A percentile compares a stretch with the other conserved stretches of the same genome.
phyloP scores from a whole-genome alignment of 2,113 vertebrate genomes.

The Herpailurus yagouaroundi region DNA sequence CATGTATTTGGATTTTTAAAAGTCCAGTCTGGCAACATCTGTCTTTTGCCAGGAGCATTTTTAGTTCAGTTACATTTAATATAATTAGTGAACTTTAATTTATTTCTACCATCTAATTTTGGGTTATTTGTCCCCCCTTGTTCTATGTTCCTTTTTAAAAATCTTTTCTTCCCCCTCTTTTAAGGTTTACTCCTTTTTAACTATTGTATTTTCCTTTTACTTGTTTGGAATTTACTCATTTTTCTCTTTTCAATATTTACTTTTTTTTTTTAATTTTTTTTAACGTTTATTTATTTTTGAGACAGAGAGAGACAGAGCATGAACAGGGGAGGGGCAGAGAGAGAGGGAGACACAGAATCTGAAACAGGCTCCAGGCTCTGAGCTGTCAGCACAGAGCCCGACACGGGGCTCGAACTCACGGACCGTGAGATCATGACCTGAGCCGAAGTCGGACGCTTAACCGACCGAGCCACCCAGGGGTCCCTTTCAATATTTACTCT shows the following conservation, averaged over 20 bases:
- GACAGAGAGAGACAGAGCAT: no score
- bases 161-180: not conserved
- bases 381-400: no score
- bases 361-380: no score
- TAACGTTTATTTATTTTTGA: no score
- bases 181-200: conserved; percentile 15
- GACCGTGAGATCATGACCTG: no score
- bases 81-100: not conserved
- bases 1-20: not conserved
- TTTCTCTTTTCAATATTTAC: not conserved
- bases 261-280: not conserved
- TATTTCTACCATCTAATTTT: not conserved
- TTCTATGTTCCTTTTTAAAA: not conserved
- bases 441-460: no score
- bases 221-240: not conserved
- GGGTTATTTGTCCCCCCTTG: not conserved
- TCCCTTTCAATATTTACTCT: no score
- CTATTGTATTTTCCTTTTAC: not conserved
- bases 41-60: not conserved
- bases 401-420: no score
- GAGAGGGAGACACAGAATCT: no score
- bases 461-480: no score
- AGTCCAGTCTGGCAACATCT: not conserved
- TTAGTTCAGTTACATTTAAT: not conserved
- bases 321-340: no score